Evolutionary conservation across 2,888 invertebrate species (phyloP).

Genomic region (Neuroscelio doddi): DNA sequence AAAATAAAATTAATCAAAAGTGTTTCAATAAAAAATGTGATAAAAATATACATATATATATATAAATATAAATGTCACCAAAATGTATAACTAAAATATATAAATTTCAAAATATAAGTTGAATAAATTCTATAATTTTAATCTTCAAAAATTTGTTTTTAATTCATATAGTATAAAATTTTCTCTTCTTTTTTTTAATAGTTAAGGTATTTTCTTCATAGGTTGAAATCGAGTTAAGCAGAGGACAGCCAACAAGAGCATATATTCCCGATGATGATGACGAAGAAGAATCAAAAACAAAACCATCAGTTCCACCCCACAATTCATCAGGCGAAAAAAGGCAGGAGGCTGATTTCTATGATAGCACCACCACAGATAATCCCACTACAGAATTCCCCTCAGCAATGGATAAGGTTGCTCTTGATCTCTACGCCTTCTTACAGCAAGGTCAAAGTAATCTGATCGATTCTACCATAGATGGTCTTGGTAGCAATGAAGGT

Average conservation of each 20-base stretch:
- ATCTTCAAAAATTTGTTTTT: too few species aligned
- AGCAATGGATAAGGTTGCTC: constrained; percentile 86
- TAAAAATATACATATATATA: too few species aligned
- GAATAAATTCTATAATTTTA: too few species aligned
- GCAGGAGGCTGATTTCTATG: constrained; percentile 41
- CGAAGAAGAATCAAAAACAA: constrained; percentile 33
- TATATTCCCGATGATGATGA: constrained; percentile 26
- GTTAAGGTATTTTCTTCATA: constrained; percentile 28
- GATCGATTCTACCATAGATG: constrained; percentile 70
- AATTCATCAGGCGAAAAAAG: constrained; percentile 28
- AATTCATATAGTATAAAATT: background rate
- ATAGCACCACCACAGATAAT: constrained; percentile 68
- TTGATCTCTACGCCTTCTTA: constrained; percentile 87
- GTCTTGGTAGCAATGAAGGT: constrained; percentile 74
- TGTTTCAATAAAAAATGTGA: background rate
- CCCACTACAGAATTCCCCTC: constrained; percentile 79
- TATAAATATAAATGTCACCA: too few species aligned
- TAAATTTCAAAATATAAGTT: too few species aligned
- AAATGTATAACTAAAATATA: too few species aligned
- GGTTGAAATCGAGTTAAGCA: constrained; percentile 56
- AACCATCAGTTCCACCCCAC: constrained; percentile 10
- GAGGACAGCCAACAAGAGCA: constrained; percentile 54
- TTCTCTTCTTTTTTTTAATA: constrained; percentile 6
- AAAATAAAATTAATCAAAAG: background rate
- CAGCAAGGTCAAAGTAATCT: constrained; percentile 76